A percentile compares a stretch with the other conserved stretches of the same genome.
Evolutionary conservation across 2,797 vertebrate genomes (phyloP).

Genomic region (Antennarius maculatus): DNA sequence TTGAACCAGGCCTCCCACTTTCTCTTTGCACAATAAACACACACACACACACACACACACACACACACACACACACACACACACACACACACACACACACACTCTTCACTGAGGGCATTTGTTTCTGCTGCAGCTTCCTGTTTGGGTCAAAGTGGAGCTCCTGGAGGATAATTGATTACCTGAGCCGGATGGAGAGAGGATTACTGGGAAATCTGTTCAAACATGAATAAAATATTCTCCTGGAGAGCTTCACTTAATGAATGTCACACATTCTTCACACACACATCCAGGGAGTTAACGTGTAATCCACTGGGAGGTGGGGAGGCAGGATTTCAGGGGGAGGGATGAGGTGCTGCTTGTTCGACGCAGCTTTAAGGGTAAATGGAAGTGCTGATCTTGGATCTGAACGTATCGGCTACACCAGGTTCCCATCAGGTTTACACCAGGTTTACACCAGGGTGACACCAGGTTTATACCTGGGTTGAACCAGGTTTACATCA

Average conservation of each 20-base stretch:
- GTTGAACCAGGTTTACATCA: too few relatives aligned
- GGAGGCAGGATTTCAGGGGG: conserved; percentile 1
- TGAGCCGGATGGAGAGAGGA: conserved; percentile 33
- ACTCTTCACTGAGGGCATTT: conserved; percentile 33
- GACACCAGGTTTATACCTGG: too few relatives aligned
- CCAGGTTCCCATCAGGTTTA: not conserved
- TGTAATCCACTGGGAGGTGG: conserved; percentile 60
- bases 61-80: conserved; percentile 13
- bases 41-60: conserved; percentile 23
- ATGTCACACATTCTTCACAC: conserved; percentile 49
- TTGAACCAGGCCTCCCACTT: conserved; percentile 1
- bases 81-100: conserved; percentile 19
- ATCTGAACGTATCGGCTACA: conserved; percentile 42
- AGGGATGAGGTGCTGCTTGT: conserved; percentile 34
- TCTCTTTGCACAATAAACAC: conserved; percentile 15
- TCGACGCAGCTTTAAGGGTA: conserved; percentile 54
- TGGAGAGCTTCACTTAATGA: conserved; percentile 46
- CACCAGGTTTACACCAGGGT: too few relatives aligned
- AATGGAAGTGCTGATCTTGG: conserved; percentile 57
- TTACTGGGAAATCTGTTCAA: conserved; percentile 24
- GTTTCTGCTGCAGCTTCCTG: conserved; percentile 44
- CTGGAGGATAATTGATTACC: conserved; percentile 41
- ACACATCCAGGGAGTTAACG: conserved; percentile 43
- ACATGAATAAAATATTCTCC: conserved; percentile 61
- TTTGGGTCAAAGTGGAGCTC: conserved; percentile 51